Evolutionary conservation across 2,888 invertebrate species (phyloP).

Genomic region (Calliopum simillimum): DNA sequence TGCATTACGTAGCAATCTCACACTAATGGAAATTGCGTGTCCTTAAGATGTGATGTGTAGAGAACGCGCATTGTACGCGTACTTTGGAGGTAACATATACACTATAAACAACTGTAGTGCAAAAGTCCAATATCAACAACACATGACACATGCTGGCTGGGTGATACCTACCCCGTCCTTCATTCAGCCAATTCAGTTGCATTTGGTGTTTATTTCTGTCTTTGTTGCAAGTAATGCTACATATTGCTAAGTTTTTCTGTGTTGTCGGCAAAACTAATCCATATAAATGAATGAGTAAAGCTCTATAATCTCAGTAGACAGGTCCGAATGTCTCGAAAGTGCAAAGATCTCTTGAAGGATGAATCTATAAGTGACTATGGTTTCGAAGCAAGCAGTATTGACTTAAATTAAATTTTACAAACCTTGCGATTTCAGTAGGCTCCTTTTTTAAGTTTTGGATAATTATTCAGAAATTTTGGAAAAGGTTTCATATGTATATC

Average conservation of each 20-base stretch:
- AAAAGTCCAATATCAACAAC: background rate
- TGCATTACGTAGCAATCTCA: background rate
- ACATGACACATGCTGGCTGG: background rate
- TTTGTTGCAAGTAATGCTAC: background rate
- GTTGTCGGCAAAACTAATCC: background rate
- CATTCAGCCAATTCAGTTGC: background rate
- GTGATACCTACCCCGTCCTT: background rate
- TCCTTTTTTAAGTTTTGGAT: too few species aligned
- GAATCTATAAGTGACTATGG: too few species aligned
- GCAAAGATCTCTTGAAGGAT: too few species aligned
- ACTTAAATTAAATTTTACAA: too few species aligned
- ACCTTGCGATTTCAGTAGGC: too few species aligned
- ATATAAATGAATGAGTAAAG: background rate
- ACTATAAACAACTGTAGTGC: background rate
- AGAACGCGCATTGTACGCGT: background rate
- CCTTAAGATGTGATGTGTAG: background rate
- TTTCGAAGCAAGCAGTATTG: too few species aligned
- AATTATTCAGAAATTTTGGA: too few species aligned
- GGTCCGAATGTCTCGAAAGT: too few species aligned
- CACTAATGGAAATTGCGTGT: conserved; percentile 24
- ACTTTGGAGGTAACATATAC: too few species aligned
- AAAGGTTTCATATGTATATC: too few species aligned
- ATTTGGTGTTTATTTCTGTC: background rate
- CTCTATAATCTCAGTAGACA: too few species aligned
- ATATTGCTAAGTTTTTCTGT: background rate